These are phyloP conservation scores for Drosophila lutescens DNA, from an alignment of 2,888 invertebrate species.

Conservation along the genomic window DNA sequence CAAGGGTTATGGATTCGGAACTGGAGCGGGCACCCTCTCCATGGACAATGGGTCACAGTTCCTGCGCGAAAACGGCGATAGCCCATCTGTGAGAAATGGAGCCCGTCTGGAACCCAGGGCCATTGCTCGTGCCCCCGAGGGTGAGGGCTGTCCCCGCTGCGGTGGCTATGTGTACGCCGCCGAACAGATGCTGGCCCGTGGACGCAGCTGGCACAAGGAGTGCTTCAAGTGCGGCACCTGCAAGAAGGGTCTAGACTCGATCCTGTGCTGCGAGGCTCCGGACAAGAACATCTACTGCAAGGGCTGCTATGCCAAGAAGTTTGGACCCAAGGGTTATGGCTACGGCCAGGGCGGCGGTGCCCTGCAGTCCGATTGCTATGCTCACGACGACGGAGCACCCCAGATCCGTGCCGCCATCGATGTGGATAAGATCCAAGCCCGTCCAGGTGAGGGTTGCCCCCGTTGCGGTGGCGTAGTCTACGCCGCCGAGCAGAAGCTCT, in stretches of 20 bases:
- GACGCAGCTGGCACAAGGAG: slow-evolving; percentile 91
- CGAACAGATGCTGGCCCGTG: slow-evolving; percentile 92
- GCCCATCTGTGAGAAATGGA: slow-evolving; percentile 85
- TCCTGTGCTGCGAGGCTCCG: slow-evolving; percentile 96
- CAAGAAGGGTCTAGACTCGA: slow-evolving; percentile 94
- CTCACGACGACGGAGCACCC: slow-evolving; percentile 86
- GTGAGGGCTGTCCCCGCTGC: slow-evolving; percentile 96
- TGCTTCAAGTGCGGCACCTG: slow-evolving; percentile 97
- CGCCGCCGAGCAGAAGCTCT: slow-evolving; percentile 96
- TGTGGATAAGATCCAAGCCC: slow-evolving; percentile 91
- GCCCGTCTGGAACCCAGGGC: slow-evolving; percentile 89
- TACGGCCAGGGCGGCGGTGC: slow-evolving; percentile 98
- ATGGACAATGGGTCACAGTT: slow-evolving; percentile 76
- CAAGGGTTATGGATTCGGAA: slow-evolving; percentile 70
- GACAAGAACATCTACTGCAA: slow-evolving; percentile 98
- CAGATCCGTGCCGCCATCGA: slow-evolving; percentile 89
- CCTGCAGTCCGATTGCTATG: slow-evolving; percentile 94
- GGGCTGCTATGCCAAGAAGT: slow-evolving; percentile 98
- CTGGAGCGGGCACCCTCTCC: slow-evolving; percentile 73
- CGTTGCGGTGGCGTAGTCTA: slow-evolving; percentile 95
- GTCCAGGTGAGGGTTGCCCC: slow-evolving; percentile 94
- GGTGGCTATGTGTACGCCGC: slow-evolving; percentile 98
- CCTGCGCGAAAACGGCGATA: slow-evolving; percentile 64
- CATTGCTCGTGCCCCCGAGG: slow-evolving; percentile 92
- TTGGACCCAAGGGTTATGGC: slow-evolving; percentile 98